phyloP scores from a whole-genome alignment of 2,888 invertebrate genomes.

The Trachelus troglodyta region DNA sequence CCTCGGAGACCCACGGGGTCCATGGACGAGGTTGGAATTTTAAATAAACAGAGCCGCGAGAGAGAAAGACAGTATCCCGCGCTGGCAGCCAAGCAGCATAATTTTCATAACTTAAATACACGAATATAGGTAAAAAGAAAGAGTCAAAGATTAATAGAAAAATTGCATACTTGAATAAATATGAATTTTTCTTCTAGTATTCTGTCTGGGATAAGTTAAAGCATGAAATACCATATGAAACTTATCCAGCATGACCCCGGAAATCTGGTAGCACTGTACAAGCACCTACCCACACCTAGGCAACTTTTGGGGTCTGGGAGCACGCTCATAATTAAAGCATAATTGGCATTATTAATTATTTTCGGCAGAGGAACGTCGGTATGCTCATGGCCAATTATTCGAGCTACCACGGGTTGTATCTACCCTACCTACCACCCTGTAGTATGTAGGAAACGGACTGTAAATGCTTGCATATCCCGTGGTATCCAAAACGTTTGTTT shows the following conservation, averaged over 20 bases:
- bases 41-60: constrained; percentile 16
- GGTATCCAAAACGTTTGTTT: background rate
- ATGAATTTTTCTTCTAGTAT: background rate
- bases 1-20: background rate
- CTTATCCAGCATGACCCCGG: background rate
- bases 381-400: background rate
- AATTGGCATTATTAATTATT: background rate
- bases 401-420: background rate
- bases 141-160: background rate
- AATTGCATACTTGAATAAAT: background rate
- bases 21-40: constrained; percentile 20
- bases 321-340: background rate
- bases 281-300: background rate
- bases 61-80: background rate
- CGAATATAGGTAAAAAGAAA: background rate
- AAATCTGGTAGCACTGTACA: background rate
- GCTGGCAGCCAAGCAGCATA: constrained; percentile 10
- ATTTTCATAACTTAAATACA: constrained; percentile 20
- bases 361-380: background rate
- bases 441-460: background rate
- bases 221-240: background rate
- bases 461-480: background rate
- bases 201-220: background rate
- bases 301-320: background rate
- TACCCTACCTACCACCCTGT: background rate